A percentile compares a stretch with the other conserved stretches of the same genome.
Conservation (phyloP, 2,113 vertebrate genomes). For the Panthera leo region DNA sequence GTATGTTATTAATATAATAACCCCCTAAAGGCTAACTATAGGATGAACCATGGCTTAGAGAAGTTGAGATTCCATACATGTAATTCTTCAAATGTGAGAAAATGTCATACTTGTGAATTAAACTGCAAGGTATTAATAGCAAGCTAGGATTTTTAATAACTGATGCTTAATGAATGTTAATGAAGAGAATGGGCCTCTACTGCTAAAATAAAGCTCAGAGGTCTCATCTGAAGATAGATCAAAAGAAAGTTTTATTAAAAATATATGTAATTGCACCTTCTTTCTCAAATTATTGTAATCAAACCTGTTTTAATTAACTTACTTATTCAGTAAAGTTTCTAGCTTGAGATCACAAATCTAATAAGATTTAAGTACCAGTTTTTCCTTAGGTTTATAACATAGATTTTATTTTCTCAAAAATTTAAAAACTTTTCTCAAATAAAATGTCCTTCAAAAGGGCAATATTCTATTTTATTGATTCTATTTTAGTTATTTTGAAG, state of each 20-base stretch:
- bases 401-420: neutral
- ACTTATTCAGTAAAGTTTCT: neutral
- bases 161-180: constrained; percentile 22
- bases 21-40: neutral
- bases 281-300: neutral
- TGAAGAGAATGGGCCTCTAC: neutral
- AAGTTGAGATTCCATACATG: neutral
- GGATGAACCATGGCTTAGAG: neutral
- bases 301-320: neutral
- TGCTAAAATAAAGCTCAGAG: neutral
- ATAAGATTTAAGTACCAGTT: neutral
- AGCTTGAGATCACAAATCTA: neutral
- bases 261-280: neutral
- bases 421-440: neutral
- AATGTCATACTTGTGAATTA: neutral
- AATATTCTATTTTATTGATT: neutral
- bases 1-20: neutral
- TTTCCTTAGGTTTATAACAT: neutral
- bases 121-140: neutral
- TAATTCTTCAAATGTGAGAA: neutral
- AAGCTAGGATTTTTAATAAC: neutral
- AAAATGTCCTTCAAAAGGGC: neutral
- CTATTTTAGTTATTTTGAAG: neutral
- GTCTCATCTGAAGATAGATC: neutral
- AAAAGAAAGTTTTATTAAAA: neutral